Evolutionary conservation across 2,888 invertebrate species (phyloP), one percentile per base, ranked within the genome.

Genomic region (Ectemnius cavifrons): DNA sequence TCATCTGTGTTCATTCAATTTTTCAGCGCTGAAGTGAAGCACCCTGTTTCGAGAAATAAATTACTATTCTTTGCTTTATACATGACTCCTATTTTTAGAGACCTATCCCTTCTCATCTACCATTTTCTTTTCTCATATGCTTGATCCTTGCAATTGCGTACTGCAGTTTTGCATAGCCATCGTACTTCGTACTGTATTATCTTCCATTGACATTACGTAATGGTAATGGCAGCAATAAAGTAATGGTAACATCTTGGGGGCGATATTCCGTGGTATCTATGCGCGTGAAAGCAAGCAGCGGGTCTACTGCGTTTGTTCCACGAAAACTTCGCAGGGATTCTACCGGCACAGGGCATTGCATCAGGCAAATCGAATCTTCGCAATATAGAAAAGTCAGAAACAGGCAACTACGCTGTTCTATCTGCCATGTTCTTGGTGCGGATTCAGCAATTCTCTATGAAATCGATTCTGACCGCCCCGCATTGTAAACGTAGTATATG

Each of bases 401-500:
- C 78, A 67, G 72, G 60, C 69, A 66, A 78, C 73, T 78, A 16
- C 61, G 62, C 27, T 57, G 23, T 23, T 60, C 57, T 57, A 13
- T 47, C 47, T 47, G 18, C 20, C 56, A 52, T n/a, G 58, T 66
- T 63, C 16, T 18, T 73, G 71, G 71, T 67, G 68, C 75, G 64
- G 72, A 63, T 20, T 63, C 56, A 65, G 81, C 77, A 81, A 85
- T 85, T 83, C 84, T 63, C 79, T 82, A 77, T 83, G 84, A 85
- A 85, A 85, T 85, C 83, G 78, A 85, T 85, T 85, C 69, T 72
- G 75, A 66, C 74, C 76, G 83, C 75, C 73, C 80, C 73, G 75
- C 73, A 82, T 84, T 80, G 80, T 83, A 78, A 78, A 75, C 71
- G 79, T 63, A 71, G 74, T 72, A 69, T 78, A 78, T 76, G 80